Base-by-base conservation (phyloP, 2,888 invertebrate genomes). In the Dynastes grantii region DNA sequence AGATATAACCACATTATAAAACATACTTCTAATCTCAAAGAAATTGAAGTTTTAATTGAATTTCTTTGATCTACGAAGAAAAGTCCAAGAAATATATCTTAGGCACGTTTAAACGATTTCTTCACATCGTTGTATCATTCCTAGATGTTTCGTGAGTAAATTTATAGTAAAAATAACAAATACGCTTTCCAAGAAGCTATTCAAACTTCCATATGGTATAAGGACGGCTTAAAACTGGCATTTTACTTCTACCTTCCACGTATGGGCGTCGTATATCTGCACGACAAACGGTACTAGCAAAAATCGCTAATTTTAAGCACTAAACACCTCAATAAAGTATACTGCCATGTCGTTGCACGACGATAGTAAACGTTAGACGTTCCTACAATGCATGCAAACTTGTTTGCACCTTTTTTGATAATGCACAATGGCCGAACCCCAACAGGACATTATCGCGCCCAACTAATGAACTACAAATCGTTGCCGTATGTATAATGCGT, bases 261-360 rank as follows among this genome's bases (percentile, higher is more conserved):
- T 53, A 53, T 53, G 13, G 22, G 29, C 27, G 9, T 61, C 61
- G 63, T 63, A 63, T 32, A 63, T 63, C 63, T 63, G 5, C 51
- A 27, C 32, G 22, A 68, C 68, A 51, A 68, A 45, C 45, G 65
- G 65, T 40, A 22, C 40, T 67, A 67, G 51, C 51, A 75, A 75
- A 75, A 75, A 61, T 75, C 55, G 55, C 73, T 75, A 75, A 75
- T 75, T 61, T 75, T 61, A 16, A 75, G 32, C 45, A 75, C 73
- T 75, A 75, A 75, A 75, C 73, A 45, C 73, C 37, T 75, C 61
- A 61, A 75, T 61, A 61, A 68, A 61, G 58, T 63, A 8, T 8
- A 5, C 61, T 75, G 73, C 45, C 73, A 61, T 27, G 40, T 45
- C 40, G 61, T 75, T 75, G 45, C 45, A 8, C 61, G 22, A 4